Evolutionary conservation across 2,888 invertebrate genomes (phyloP), one percentile per base, ranked within the genome.

Genomic region (Cheilosia grossa): DNA sequence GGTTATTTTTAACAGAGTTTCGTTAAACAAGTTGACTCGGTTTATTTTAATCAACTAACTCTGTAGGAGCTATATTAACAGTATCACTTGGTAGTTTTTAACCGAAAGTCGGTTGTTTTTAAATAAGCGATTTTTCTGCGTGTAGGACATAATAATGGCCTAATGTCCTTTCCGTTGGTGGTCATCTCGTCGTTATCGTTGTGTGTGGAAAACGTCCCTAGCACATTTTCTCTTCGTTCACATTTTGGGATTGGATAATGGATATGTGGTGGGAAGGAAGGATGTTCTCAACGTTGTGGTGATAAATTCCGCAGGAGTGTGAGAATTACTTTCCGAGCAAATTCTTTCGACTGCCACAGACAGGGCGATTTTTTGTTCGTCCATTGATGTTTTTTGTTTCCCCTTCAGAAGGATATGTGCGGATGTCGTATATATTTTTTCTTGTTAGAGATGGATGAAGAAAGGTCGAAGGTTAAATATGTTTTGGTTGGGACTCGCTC

Each of bases 141-240:
- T n/a, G n/a, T n/a, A 64, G 51, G 79, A 83, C 79, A 69, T 79
- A 67, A 83, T 83, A 37, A 79, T 83, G 69, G 67, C 64, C 63
- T 83, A 78, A 79, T 83, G 82, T 83, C 82, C 69, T 82, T 69
- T 49, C 15, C 63, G 44, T 51, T 66, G 24, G 58, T 75, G 37
- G 37, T 58, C 56, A 27, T 27, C 40, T 49, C 27, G 69, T 53
- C 30, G 42, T 42, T 56, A 49, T 54, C 24, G 2, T 58, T 30
- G 40, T 47, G 40, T 30, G 19, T 56, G 42, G 27, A 6, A 13
- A 19, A 73, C 42, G 24, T 67, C 53, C 30, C 67, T 47, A 40
- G 58, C 66, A 49, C 42, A 64, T 49, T 66, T 19, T 51, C 74
- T 51, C 15, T 40, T 44, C 44, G 30, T 56, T 63, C 24, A 24